Evolutionary conservation across 2,888 invertebrate species (phyloP).

Genomic region (Emmelina monodactyla): DNA sequence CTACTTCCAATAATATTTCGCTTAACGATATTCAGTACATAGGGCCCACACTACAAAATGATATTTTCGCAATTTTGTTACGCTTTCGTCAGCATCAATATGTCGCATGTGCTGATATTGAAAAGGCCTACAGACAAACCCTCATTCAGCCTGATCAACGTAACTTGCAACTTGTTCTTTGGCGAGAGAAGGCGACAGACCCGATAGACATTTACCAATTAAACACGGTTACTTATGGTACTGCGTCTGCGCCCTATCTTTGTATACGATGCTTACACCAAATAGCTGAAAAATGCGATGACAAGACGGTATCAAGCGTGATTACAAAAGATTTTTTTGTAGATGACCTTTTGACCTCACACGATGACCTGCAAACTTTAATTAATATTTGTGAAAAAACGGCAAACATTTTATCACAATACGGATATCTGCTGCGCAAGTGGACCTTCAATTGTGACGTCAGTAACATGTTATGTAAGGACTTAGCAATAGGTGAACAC

Average conservation of each 20-base stretch:
- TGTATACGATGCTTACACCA: neutral
- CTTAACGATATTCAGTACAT: constrained; percentile 15
- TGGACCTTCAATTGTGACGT: neutral
- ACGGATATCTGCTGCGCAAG: too few relatives aligned
- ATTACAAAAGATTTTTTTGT: neutral
- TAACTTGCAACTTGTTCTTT: neutral
- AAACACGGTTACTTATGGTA: neutral
- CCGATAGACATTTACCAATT: neutral
- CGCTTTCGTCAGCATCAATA: neutral
- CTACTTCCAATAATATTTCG: constrained; percentile 12
- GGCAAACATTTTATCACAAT: neutral
- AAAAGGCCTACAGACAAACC: neutral
- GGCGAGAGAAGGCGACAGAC: neutral
- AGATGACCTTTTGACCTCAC: constrained; percentile 1
- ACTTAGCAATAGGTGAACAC: neutral
- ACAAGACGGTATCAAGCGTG: neutral
- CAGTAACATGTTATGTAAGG: neutral
- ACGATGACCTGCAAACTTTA: neutral
- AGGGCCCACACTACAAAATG: constrained; percentile 14
- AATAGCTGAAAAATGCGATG: neutral
- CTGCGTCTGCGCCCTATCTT: neutral
- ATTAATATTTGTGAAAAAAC: neutral
- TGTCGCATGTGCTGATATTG: neutral
- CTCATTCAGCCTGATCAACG: neutral
- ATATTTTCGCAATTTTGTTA: constrained; percentile 2